These are phyloP conservation scores for Lutraria rhynchaena DNA, from an alignment of 1,140 invertebrate species.

Conservation along the genomic window DNA sequence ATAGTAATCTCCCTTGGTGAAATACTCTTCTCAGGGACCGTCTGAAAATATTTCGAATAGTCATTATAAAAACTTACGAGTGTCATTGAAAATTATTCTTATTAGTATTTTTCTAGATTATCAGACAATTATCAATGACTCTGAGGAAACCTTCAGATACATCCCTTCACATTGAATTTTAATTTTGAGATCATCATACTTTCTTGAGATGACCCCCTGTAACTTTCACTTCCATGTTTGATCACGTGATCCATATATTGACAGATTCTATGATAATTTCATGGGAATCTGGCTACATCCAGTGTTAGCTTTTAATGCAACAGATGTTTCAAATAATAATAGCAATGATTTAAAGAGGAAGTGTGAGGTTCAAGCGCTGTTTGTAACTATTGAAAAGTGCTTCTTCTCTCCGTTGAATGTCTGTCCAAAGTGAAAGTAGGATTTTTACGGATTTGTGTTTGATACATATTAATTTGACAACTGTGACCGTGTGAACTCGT, in stretches of 20 bases:
- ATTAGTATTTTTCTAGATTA: no score
- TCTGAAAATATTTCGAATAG: no score
- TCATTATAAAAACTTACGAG: no score
- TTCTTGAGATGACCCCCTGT: slow-evolving; percentile 13
- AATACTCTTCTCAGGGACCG: no score
- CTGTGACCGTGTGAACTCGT: not conserved
- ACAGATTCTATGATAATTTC: slow-evolving; percentile 57
- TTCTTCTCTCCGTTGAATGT: not conserved
- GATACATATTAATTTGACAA: not conserved
- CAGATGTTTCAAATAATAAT: slow-evolving; percentile 14
- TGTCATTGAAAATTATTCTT: no score
- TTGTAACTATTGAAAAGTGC: not conserved
- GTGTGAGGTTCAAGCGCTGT: no score
- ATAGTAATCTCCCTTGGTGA: no score
- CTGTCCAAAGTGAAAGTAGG: slow-evolving; percentile 36
- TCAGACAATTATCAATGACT: no score
- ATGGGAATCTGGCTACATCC: slow-evolving; percentile 14
- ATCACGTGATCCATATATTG: slow-evolving; percentile 57
- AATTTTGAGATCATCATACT: not conserved
- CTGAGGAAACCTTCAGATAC: no score
- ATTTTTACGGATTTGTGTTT: not conserved
- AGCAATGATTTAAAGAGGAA: no score
- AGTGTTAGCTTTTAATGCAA: slow-evolving; percentile 36
- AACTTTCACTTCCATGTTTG: slow-evolving; percentile 59
- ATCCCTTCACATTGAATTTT: no score